Conservation (phyloP, 2,797 vertebrate species). For the Sphenodon punctatus region DNA sequence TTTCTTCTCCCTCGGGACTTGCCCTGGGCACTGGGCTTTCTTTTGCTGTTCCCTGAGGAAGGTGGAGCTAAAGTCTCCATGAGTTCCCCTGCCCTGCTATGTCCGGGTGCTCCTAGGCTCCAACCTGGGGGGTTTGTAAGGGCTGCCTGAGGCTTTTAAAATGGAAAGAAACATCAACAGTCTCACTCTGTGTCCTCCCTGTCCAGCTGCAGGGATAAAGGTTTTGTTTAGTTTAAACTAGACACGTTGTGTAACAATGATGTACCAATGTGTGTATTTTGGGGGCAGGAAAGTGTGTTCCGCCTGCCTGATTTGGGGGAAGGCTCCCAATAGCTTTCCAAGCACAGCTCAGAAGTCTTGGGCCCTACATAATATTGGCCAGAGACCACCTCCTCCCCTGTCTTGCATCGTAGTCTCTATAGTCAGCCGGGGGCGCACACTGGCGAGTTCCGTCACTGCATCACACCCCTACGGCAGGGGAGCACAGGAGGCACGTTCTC, state of each 20-base stretch:
- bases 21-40: background rate
- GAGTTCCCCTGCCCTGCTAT: background rate
- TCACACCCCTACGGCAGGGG: too few species aligned
- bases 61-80: background rate
- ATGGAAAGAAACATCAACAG: background rate
- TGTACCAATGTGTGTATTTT: background rate
- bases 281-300: too few species aligned
- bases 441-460: too few species aligned
- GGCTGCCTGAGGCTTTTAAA: background rate
- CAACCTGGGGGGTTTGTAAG: background rate
- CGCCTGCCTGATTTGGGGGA: too few species aligned
- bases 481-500: too few species aligned
- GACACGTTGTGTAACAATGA: background rate
- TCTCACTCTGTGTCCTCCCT: background rate
- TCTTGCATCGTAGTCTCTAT: too few species aligned
- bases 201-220: background rate
- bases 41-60: background rate
- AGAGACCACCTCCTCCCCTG: too few species aligned
- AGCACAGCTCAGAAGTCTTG: too few species aligned
- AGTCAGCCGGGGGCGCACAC: too few species aligned
- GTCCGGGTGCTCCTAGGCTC: background rate
- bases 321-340: too few species aligned
- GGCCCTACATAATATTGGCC: too few species aligned
- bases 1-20: background rate
- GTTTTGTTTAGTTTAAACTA: background rate